These are phyloP conservation scores for Rhysida immarginata DNA, from an alignment of 1,140 invertebrate genomes.

Conservation along the genomic window DNA sequence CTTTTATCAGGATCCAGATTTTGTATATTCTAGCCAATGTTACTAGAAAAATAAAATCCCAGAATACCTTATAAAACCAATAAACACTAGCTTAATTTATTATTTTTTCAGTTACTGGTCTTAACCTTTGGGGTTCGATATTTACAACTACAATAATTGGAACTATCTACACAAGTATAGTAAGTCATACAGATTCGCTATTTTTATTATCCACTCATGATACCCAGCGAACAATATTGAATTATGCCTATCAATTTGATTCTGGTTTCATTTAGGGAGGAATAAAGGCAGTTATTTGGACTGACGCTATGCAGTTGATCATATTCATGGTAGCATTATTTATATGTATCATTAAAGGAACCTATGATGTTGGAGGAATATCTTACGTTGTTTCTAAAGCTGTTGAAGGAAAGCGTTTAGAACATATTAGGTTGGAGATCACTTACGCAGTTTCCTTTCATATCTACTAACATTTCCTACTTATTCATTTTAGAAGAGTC, in stretches of 20 bases:
- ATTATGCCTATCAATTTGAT: not conserved
- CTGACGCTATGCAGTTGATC: slow-evolving; percentile 43
- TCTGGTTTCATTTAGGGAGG: slow-evolving; percentile 38
- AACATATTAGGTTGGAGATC: too few relatives aligned
- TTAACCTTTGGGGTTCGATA: slow-evolving; percentile 47
- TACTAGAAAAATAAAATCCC: too few relatives aligned
- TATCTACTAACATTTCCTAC: too few relatives aligned
- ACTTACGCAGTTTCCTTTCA: too few relatives aligned
- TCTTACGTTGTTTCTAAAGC: slow-evolving; percentile 48
- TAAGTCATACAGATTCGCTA: not conserved
- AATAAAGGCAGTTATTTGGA: slow-evolving; percentile 76
- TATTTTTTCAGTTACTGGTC: slow-evolving; percentile 17
- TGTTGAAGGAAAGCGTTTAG: slow-evolving; percentile 41
- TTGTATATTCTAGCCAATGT: too few relatives aligned
- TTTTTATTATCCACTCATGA: not conserved
- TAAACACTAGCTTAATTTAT: too few relatives aligned
- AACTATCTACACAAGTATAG: slow-evolving; percentile 64
- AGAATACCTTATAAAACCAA: too few relatives aligned
- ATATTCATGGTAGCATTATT: slow-evolving; percentile 38
- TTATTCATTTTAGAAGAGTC: too few relatives aligned
- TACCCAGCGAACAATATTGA: not conserved
- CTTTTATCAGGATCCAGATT: too few relatives aligned
- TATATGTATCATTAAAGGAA: slow-evolving; percentile 53
- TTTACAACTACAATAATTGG: slow-evolving; percentile 61
- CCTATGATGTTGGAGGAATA: slow-evolving; percentile 45